Conservation (phyloP, 2,797 vertebrate species). For the Mastacembelus armatus region DNA sequence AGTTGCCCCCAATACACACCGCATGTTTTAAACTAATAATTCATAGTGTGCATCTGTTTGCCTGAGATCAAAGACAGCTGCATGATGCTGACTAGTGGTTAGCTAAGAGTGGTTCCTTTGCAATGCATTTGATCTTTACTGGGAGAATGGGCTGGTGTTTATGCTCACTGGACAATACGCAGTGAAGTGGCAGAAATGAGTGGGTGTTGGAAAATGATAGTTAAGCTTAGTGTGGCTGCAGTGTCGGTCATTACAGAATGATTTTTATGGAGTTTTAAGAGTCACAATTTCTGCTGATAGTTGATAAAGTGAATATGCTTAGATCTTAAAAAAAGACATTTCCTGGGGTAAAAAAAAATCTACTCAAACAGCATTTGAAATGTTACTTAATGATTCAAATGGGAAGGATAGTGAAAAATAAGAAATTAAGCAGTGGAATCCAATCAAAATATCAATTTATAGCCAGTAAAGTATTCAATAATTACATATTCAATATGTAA, state of each 20-base stretch:
- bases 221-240: neutral
- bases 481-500: slow-evolving; percentile 7
- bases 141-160: neutral
- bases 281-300: slow-evolving; percentile 8
- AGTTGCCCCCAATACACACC: slow-evolving; percentile 2
- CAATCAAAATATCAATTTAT: neutral
- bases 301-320: slow-evolving; percentile 5
- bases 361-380: slow-evolving; percentile 15
- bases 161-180: neutral
- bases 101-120: slow-evolving; percentile 15
- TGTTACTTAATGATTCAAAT: slow-evolving; percentile 3
- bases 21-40: slow-evolving; percentile 20
- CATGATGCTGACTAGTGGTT: neutral
- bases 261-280: neutral
- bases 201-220: neutral
- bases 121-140: slow-evolving; percentile 21
- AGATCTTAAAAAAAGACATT: slow-evolving; percentile 9
- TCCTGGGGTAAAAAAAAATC: neutral
- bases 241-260: neutral
- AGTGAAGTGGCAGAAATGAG: neutral
- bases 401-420: neutral
- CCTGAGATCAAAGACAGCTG: slow-evolving; percentile 45
- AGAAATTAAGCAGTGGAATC: neutral
- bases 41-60: slow-evolving; percentile 35
- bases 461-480: slow-evolving; percentile 1